Conservation (phyloP, 2,113 vertebrate species). For the Coturnix japonica region DNA sequence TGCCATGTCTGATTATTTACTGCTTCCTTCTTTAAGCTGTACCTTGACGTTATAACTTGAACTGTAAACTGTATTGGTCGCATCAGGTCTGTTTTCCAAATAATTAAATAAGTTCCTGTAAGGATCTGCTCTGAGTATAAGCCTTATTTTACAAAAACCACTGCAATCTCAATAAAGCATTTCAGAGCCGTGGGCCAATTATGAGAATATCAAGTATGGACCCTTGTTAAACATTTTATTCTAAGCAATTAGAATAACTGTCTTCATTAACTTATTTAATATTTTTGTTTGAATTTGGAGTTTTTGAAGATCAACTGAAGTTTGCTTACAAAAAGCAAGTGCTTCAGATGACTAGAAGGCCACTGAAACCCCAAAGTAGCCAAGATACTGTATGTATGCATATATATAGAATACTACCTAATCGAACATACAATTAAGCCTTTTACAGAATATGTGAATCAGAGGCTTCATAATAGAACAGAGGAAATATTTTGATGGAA, state of each 20-base stretch:
- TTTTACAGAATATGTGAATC: neutral
- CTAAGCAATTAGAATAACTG: neutral
- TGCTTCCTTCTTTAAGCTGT: neutral
- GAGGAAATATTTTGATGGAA: neutral
- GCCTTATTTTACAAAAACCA: neutral
- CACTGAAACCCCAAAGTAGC: neutral
- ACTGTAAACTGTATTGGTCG: neutral
- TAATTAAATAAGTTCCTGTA: neutral
- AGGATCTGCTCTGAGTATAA: neutral
- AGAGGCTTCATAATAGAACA: neutral
- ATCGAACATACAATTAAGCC: neutral
- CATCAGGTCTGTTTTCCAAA: neutral
- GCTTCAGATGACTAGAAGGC: neutral
- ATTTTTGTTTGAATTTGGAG: neutral
- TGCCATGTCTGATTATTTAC: neutral
- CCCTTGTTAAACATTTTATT: neutral
- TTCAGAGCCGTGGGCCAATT: neutral
- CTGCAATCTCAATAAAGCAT: neutral
- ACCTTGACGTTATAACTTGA: neutral
- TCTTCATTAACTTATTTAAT: neutral
- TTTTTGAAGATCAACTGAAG: neutral
- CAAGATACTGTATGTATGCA: neutral
- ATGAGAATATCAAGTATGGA: neutral
- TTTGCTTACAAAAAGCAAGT: neutral
- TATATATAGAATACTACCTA: neutral